Conservation (phyloP, 2,888 invertebrate genomes). For the Megastigmus dorsalis region DNA sequence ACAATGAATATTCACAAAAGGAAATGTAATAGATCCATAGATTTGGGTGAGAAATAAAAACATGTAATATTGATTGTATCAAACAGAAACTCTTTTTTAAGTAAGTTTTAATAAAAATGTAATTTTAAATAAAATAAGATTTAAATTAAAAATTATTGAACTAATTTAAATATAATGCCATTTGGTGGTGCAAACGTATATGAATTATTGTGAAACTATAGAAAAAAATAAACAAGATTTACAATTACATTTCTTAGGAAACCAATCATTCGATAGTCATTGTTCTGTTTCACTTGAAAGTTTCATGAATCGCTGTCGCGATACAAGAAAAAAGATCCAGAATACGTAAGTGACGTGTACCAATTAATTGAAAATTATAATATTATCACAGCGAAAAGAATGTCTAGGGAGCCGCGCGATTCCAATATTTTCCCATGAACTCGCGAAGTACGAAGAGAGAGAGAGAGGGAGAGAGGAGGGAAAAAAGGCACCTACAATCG, state of each 20-base stretch:
- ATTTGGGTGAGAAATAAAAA: not conserved
- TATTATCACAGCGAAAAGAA: not conserved
- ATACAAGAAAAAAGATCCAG: not conserved
- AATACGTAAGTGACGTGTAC: not conserved
- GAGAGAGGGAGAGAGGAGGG: too few species aligned
- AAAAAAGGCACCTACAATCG: not conserved
- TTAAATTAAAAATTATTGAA: too few species aligned
- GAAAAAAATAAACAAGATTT: too few species aligned
- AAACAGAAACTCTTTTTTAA: too few species aligned
- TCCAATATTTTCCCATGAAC: slow-evolving; percentile 47
- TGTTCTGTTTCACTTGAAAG: not conserved
- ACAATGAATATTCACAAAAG: not conserved
- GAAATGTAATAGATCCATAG: not conserved
- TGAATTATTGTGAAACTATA: too few species aligned
- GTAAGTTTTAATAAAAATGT: too few species aligned
- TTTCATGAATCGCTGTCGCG: not conserved
- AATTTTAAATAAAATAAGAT: too few species aligned
- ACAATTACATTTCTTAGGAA: too few species aligned
- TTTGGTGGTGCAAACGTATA: too few species aligned
- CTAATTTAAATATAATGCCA: too few species aligned
- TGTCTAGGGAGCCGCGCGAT: not conserved
- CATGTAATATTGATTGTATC: too few species aligned
- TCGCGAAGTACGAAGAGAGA: not conserved
- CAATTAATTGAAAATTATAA: slow-evolving; percentile 41
- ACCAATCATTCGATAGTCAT: not conserved